Base-by-base conservation (phyloP, 1,140 invertebrate genomes). In the Nephila pilipes region DNA sequence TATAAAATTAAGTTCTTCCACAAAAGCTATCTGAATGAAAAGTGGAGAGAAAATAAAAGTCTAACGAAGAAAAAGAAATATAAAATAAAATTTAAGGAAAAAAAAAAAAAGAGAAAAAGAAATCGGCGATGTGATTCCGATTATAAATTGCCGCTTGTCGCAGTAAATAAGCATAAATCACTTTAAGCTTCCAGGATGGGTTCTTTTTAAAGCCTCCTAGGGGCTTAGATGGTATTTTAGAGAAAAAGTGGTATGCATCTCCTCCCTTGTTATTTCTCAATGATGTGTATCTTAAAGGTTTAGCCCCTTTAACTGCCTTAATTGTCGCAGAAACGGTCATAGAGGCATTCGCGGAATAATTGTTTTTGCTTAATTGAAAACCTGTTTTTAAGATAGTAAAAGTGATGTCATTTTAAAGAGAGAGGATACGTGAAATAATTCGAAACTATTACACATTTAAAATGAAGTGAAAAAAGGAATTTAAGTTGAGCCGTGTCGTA, bases 81-180 rank as follows among this genome's bases (percentile, higher is more conserved):
- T 63, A 65, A 87, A 54, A 38, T 87, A 36, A 29, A 69, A 20
- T 25, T 25, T 16, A 80, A 20, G 58, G 38, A 79, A 36, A 75
- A 79, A 75, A 88, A 88, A 57, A 55, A 55, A 10, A 58, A 58
- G 38, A 85, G 69, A 85, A 92, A 54, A 69, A 46, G 46, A 46
- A 46, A 29, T 69, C 16, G 90, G 46, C 81, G 80, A 92, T 92
- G 80, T 58, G 80, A 83, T 92, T 92, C 81, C 90, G 80, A 85
- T 92, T 92, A 92, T 92, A 92, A 92, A 92, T 92, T 75, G 90
- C 88, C 38, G 88, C 88, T 90, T 90, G 90, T 92, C 81, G 90
- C 79, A 85, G 81, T 92, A 92, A 92, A 92, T 92, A 92, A 79
- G 90, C 80, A 85, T 92, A 85, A 92, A 92, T 92, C 90, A 85